Base-by-base conservation (phyloP, 2,797 vertebrate genomes). In the Coregonus suidteri region DNA sequence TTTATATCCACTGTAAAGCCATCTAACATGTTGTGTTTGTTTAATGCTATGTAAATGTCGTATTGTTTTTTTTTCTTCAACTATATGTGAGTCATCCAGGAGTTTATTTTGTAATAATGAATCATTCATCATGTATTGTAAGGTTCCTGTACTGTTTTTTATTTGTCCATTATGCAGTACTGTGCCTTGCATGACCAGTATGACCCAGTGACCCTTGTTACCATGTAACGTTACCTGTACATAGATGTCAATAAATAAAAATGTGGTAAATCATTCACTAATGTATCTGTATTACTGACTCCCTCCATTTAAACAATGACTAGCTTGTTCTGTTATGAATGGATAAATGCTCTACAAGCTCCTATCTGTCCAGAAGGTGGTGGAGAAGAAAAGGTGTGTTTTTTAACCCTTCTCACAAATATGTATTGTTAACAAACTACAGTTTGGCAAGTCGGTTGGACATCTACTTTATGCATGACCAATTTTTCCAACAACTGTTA, bases 211-310 rank as follows among this genome's bases (percentile, higher is more conserved):
- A 93, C 85, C 56, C 18, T 25, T 64, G 59, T 25, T 25, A 64
- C 59, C 20, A 59, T 64, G 59, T 25, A 25, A 64, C 13, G 59
- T 30, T 64, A 30, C 59, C 20, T 64, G 59, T 64, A 30, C 94
- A 94, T 88, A 94, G 91, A 92, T 93, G 83, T 94, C 82, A 96
- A 96, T 97, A 97, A 97, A 97, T 90, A 4, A 64, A 64, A 11
- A 93, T 95, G 95, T 96, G 94, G 91, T 92, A 91, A 88, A 91
- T 91, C 92, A 90, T 90, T 91, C 93, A 93, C 91, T 93, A 90
- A 94, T 93, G 88, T 77, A 80, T 80, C 78, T 70, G 87, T 87
- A 64, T 11, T 64, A 62, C 20, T 25, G 59, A 20, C 9, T 9
- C 59, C 59, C 59, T 62, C 20, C 6, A 62, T 62, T 62, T 62